phyloP scores from a whole-genome alignment of 2,113 vertebrate species.

The Semicossyphus pulcher region DNA sequence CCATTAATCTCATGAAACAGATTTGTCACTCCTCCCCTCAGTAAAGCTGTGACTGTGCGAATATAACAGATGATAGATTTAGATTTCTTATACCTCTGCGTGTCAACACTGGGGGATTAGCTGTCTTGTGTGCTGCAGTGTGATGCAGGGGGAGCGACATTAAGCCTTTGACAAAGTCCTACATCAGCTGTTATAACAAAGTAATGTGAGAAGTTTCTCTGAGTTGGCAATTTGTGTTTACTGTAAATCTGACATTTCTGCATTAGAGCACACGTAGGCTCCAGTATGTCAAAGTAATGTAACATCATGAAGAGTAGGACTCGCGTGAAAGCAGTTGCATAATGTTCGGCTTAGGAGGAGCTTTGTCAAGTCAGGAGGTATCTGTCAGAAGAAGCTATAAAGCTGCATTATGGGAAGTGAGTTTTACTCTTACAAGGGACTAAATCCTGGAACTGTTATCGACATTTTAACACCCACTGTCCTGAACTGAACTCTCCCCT shows the following conservation, averaged over 20 bases:
- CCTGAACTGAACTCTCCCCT: neutral
- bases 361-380: neutral
- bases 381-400: neutral
- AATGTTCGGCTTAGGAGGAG: neutral
- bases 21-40: neutral
- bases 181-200: neutral
- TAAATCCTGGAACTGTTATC: neutral
- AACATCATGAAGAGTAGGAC: neutral
- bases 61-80: conserved; percentile 35
- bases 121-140: conserved; percentile 16
- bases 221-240: conserved; percentile 18
- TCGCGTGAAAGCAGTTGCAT: neutral
- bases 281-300: neutral
- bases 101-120: conserved; percentile 35
- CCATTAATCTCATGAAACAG: neutral
- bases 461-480: neutral
- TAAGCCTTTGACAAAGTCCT: conserved; percentile 23
- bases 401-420: neutral
- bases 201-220: conserved; percentile 2
- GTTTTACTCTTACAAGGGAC: neutral
- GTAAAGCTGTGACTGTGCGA: conserved; percentile 24
- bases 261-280: neutral
- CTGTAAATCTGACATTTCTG: conserved; percentile 23
- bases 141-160: conserved; percentile 6
- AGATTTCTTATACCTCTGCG: conserved; percentile 25